Base-by-base conservation (phyloP, 2,797 vertebrate genomes). In the Gymnoscopelus braueri region DNA sequence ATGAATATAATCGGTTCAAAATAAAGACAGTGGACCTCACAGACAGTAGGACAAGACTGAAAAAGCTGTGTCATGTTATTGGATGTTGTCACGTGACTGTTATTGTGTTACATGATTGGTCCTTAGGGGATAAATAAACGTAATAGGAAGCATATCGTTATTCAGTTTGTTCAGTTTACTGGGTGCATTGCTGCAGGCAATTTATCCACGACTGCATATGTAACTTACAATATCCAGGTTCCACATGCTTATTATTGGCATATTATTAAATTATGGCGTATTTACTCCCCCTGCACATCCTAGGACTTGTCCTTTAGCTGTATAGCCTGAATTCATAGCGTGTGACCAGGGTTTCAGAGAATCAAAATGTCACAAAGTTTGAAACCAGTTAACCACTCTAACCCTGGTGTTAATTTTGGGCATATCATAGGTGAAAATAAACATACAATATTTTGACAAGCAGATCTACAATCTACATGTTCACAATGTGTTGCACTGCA, bases 181-280 rank as follows among this genome's bases (percentile, higher is more conserved):
- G 57, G 70, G 44, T 67, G 58, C 69, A 39, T 74, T 8, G 69
- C 75, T 72, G 0, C 3, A 66, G 78, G 67, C 79, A 51, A 51
- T 75, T 70, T 49, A 53, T 60, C 70, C 60, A 24, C 19, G 13
- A 19, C 51, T 66, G 19, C 19, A 19, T 19, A 19, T 19, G 32
- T 14, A 48, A 48, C 26, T 39, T 56, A 60, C 5, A 60, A 7
- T 59, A 39, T 52, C 50, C 67, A 32, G 12, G 15, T 39, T 71
- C 60, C 61, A 1, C 53, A 57, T 47, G 69, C 23, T 67, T 78
- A 61, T 80, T 57, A 65, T 8, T 53, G 44, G 68, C 65, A 71
- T 72, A 11, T 50, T 3, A 84, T 58, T 69, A 58, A 59, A 72
- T 81, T 77, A 74, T 35, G 71, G 48, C 12, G 10, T 5, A 14